phyloP scores from a whole-genome alignment of 2,888 invertebrate species.

The Lacanobia oleracea region DNA sequence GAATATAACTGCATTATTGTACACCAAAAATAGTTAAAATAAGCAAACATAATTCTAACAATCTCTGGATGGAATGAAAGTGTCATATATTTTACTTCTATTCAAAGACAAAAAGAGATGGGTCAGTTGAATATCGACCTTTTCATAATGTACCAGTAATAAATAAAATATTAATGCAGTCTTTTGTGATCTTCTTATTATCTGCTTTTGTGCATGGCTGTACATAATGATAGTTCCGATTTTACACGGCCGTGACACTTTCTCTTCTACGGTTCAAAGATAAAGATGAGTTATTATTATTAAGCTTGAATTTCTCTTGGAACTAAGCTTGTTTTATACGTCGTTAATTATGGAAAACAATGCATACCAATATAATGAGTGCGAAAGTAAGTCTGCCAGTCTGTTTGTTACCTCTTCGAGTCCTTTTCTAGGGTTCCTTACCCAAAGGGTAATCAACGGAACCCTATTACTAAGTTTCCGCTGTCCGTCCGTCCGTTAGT shows the following conservation, averaged over 20 bases:
- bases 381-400: no score
- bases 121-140: slow-evolving; percentile 5
- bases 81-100: no score
- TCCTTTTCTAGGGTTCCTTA: no score
- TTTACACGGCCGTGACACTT: slow-evolving; percentile 28
- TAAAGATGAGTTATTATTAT: slow-evolving; percentile 21
- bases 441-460: no score
- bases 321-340: slow-evolving; percentile 22
- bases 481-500: no score
- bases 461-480: no score
- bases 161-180: slow-evolving; percentile 13
- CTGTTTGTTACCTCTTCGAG: no score
- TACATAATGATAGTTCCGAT: slow-evolving; percentile 27
- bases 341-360: neutral
- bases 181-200: slow-evolving; percentile 19
- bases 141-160: slow-evolving; percentile 11
- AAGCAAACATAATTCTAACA: no score
- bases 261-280: slow-evolving; percentile 13
- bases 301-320: slow-evolving; percentile 32
- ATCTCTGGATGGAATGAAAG: no score
- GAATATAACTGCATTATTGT: no score
- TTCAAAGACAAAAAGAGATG: slow-evolving; percentile 19
- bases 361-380: no score
- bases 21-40: no score
- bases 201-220: slow-evolving; percentile 24